Evolutionary conservation across 2,797 vertebrate genomes (phyloP).

Genomic region (Emydoidea blandingii): DNA sequence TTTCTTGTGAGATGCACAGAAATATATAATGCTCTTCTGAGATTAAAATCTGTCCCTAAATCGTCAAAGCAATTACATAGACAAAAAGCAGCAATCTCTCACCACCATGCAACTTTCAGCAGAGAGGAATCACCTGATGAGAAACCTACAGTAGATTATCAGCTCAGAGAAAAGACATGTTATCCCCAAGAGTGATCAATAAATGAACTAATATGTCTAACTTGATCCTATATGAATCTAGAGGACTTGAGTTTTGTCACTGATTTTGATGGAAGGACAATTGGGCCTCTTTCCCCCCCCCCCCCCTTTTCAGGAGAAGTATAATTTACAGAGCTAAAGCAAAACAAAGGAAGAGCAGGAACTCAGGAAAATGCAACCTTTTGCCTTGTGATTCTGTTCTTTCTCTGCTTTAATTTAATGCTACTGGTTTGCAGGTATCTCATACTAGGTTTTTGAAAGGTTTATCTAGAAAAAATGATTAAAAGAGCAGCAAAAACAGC

Average conservation of each 20-base stretch:
- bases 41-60: slow-evolving; percentile 63
- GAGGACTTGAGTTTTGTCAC: neutral
- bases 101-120: neutral
- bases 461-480: slow-evolving; percentile 22
- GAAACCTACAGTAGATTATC: neutral
- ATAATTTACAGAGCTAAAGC: neutral
- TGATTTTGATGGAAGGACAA: slow-evolving; percentile 49
- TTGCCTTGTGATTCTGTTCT: neutral
- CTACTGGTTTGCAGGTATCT: neutral
- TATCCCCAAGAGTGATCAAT: slow-evolving; percentile 42
- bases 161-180: neutral
- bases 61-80: slow-evolving; percentile 48
- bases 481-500: neutral
- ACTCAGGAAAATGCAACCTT: neutral
- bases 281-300: neutral
- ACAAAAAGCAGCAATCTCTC: slow-evolving; percentile 46
- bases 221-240: neutral
- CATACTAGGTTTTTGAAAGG: neutral
- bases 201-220: neutral
- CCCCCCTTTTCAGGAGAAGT: neutral
- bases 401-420: slow-evolving; percentile 12
- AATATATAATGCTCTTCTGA: neutral
- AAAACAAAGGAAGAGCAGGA: slow-evolving; percentile 9
- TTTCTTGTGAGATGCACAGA: neutral
- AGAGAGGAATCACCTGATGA: neutral